A percentile compares a stretch with the other conserved stretches of the same genome.
These are phyloP conservation scores for Caenorhabditis remanei DNA, from an alignment of 1,140 invertebrate genomes.

Conservation along the genomic window DNA sequence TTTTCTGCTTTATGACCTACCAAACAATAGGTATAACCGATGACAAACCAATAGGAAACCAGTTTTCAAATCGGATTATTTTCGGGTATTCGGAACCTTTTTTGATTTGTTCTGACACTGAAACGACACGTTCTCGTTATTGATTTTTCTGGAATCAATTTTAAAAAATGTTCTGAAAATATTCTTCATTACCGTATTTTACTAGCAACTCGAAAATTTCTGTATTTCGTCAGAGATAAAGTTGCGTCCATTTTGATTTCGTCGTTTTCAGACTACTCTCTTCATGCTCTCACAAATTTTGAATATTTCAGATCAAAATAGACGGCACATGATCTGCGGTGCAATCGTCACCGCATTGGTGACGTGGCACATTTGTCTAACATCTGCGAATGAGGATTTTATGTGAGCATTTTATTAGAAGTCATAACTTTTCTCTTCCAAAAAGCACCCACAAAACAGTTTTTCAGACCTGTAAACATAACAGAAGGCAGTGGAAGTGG, in stretches of 20 bases:
- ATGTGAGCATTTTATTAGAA: not conserved
- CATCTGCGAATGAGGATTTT: conserved; percentile 16
- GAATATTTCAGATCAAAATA: conserved; percentile 45
- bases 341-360: conserved; percentile 45
- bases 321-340: conserved; percentile 54
- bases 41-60: not conserved
- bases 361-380: conserved; percentile 44
- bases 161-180: not conserved
- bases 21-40: conserved; percentile 1
- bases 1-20: not conserved
- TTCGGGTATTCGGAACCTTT: not conserved
- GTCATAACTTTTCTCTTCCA: not conserved
- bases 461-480: conserved; percentile 44
- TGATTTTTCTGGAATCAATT: not conserved
- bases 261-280: not conserved
- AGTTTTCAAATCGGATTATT: conserved; percentile 27
- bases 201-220: not conserved
- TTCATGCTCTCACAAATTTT: not conserved
- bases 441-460: not conserved
- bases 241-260: conserved; percentile 21
- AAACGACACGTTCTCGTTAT: not conserved
- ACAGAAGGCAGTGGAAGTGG: conserved; percentile 42
- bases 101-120: not conserved
- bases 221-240: not conserved
- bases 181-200: not conserved